Base-by-base conservation (phyloP, 2,113 vertebrate species). In the Myanophis thanlyinensis region DNA sequence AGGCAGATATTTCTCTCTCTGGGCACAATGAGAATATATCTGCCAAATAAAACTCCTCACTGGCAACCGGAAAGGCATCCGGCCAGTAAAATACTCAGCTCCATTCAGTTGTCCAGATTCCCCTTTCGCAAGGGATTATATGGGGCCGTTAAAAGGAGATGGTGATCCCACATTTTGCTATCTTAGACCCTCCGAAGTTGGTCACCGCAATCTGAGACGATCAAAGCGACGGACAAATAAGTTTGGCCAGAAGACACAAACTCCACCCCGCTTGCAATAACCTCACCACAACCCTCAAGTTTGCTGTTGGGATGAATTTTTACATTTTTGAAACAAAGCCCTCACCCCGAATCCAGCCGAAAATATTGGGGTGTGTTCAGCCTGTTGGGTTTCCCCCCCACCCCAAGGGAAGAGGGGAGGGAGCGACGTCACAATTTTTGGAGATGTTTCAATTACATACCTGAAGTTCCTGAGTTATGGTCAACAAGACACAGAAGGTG, bases 401-500 rank as follows among this genome's bases (percentile, higher is more conserved):
- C 2, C 8, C 3, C 73, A 40, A 44, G 6, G 6, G 18, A 73
- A 35, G 22, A 5, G 62, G 4, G 52, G 3, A 3, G 5, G 5
- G 52, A 1, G 53, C 1, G 22, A 3, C 49, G 11, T 11, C 30
- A 15, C 13, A 0, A 18, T 40, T n/a, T 18, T 35, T 88, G 9
- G 18, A 35, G n/a, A 18, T 6, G 0, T 23, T 4, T 18, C 2
- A 0, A 15, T 23, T 0, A 86, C 96, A 18, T 93, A 99, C 99
- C 98, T 99, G 99, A 84, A 99, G 97, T 0, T 89, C 97, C 89
- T 99, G 98, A 0, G 98, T 98, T 0, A 97, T 23, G 0, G 99
- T 99, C 15, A 99, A 93, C 89, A 99, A 87, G 0, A 98, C 95
- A 90, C 98, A 99, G 89, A 98, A 95, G 0, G 1, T 51, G 90